These are phyloP conservation scores for Danio rerio DNA, from an alignment of 2,113 vertebrate species.

Conservation along the genomic window DNA sequence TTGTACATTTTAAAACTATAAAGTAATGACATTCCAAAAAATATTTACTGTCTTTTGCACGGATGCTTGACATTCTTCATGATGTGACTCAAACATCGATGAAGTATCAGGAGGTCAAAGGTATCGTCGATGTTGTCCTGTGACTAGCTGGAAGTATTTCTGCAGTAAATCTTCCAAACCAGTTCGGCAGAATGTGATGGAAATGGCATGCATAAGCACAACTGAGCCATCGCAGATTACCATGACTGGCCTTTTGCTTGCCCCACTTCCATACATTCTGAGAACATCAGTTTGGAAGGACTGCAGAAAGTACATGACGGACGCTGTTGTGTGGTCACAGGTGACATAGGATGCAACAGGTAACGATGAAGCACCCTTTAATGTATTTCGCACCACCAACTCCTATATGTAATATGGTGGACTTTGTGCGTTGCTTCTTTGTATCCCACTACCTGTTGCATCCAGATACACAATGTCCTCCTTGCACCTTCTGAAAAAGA, in stretches of 20 bases:
- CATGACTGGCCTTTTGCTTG: constrained; percentile 15
- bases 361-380: constrained; percentile 32
- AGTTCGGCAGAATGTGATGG: constrained; percentile 29
- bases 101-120: constrained; percentile 2
- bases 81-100: constrained; percentile 30
- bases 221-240: constrained; percentile 32
- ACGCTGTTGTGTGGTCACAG: constrained; percentile 43
- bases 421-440: background rate
- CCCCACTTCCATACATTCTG: background rate
- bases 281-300: constrained; percentile 10
- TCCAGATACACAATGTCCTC: constrained; percentile 48
- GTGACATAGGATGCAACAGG: constrained; percentile 32
- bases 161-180: constrained; percentile 19
- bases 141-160: background rate
- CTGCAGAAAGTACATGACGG: constrained; percentile 1
- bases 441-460: constrained; percentile 45
- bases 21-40: background rate
- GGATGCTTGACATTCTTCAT: constrained; percentile 46
- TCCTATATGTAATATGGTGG: constrained; percentile 46
- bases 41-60: constrained; percentile 13
- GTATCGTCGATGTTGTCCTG: constrained; percentile 15
- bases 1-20: background rate
- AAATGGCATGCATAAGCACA: constrained; percentile 26
- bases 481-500: constrained; percentile 23
- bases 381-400: constrained; percentile 24